Evolutionary conservation across 2,113 vertebrate genomes (phyloP), one percentile per base, ranked within the genome.

Genomic region (Mixornis gularis): DNA sequence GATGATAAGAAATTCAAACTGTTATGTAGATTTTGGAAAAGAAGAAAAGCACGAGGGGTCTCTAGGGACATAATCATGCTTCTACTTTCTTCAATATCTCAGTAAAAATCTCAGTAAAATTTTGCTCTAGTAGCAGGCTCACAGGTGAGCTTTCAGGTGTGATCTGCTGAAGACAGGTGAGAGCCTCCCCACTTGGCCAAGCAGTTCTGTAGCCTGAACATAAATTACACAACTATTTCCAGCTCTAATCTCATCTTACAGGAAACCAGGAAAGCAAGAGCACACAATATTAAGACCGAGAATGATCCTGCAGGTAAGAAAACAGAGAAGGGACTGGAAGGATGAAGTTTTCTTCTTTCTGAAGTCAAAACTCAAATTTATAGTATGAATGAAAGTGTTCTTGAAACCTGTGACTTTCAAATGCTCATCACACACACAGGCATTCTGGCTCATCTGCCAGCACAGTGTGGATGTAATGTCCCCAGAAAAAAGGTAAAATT

Each of bases 401-500:
- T 53, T 41, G 29, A 46, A 80, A 18, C 20, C 7, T 53, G 24
- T 46, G 53, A 18, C 17, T 82, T 82, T 72, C 51, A 88, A 59
- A 82, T 6, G 12, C 24, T 38, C 36, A 46, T 7, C 43, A 14
- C 51, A 36, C 19, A 14, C 17, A 13, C 13, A 12, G 4, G 9
- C 11, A 26, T 19, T 64, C 38, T 22, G 30, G 53, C 38, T 64
- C n/a, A 22, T 49, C 64, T 52, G 25, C 38, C 3, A 1, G 41
- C 41, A 41, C 46, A 48, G 25, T 0, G 3, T 4, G 17, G 3
- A 17, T 3, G 32, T 6, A 16, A 12, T 36, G 11, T 30, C 43
- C 69, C 38, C 34, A 19, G 1, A 10, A 32, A 56, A 83, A 48
- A n/a, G 63, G 41, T 15, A 62, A 38, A 74, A 63, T 46, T 72